A percentile compares a stretch with the other conserved stretches of the same genome.
Evolutionary conservation across 2,113 vertebrate genomes (phyloP).

Genomic region (Platichthys flesus): DNA sequence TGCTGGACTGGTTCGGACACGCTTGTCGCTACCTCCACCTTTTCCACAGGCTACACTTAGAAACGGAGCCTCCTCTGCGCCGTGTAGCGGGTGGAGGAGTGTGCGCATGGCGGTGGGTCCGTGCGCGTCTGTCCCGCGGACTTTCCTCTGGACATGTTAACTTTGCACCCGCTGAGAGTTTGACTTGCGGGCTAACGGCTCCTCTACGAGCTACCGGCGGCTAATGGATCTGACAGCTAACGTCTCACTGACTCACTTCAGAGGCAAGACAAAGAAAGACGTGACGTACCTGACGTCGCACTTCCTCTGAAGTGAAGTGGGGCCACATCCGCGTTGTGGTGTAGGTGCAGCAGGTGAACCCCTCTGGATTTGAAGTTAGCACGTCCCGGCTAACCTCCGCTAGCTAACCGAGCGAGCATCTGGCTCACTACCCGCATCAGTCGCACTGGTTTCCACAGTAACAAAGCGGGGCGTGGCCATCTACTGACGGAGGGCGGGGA

Average conservation of each 20-base stretch:
- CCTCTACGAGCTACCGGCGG: slow-evolving; percentile 24
- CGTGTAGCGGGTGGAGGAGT: background rate
- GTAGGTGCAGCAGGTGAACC: background rate
- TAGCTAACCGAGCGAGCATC: slow-evolving; percentile 26
- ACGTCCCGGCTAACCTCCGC: slow-evolving; percentile 36
- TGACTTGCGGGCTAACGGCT: slow-evolving; percentile 8
- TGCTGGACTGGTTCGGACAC: too few relatives aligned
- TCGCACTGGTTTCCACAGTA: slow-evolving; percentile 73
- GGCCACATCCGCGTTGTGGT: background rate
- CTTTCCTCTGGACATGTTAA: background rate
- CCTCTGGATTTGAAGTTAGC: background rate
- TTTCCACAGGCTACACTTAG: too few relatives aligned
- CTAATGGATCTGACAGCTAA: slow-evolving; percentile 28
- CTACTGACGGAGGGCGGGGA: background rate
- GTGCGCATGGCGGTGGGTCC: fast-evolving
- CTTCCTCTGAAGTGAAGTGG: background rate
- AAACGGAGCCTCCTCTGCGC: too few relatives aligned
- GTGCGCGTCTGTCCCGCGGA: background rate
- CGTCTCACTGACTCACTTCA: background rate
- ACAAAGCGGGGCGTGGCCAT: slow-evolving; percentile 57
- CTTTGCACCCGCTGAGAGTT: background rate
- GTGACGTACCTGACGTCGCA: slow-evolving; percentile 46
- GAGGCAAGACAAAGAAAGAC: background rate
- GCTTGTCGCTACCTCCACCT: slow-evolving; percentile 13
- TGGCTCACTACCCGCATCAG: slow-evolving; percentile 44